phyloP scores from a whole-genome alignment of 2,797 vertebrate genomes.

The Sandelia bainsii region DNA sequence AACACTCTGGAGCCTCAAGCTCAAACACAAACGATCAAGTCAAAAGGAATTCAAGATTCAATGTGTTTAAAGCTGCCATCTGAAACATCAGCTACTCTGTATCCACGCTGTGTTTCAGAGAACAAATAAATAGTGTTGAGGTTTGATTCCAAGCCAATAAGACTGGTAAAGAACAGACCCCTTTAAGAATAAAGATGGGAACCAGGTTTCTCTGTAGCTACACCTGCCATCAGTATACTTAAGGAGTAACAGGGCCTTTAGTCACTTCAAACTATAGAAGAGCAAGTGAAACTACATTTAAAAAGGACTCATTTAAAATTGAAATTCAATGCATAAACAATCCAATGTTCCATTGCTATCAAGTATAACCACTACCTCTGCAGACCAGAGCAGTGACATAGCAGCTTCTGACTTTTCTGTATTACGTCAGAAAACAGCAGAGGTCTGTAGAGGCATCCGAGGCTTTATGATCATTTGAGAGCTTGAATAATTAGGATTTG shows the following conservation, averaged over 20 bases:
- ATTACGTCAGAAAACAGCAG: slow-evolving; percentile 88
- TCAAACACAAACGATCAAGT: slow-evolving; percentile 82
- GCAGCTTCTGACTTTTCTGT: slow-evolving; percentile 90
- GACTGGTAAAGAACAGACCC: slow-evolving; percentile 76
- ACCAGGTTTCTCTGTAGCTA: slow-evolving; percentile 92
- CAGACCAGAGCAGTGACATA: slow-evolving; percentile 86
- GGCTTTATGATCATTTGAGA: slow-evolving; percentile 59
- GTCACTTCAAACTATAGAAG: slow-evolving; percentile 64
- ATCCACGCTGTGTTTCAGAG: slow-evolving; percentile 90
- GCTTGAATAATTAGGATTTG: slow-evolving; percentile 77
- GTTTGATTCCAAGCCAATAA: slow-evolving; percentile 83
- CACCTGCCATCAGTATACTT: slow-evolving; percentile 84
- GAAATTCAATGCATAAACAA: slow-evolving; percentile 67
- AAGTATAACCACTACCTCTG: slow-evolving; percentile 84
- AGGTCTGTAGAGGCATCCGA: slow-evolving; percentile 80
- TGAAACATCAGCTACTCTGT: slow-evolving; percentile 92
- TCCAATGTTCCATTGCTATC: slow-evolving; percentile 77
- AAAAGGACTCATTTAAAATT: slow-evolving; percentile 78
- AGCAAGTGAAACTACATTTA: slow-evolving; percentile 47
- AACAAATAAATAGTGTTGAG: slow-evolving; percentile 91
- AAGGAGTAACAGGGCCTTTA: slow-evolving; percentile 51
- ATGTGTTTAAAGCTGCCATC: slow-evolving; percentile 87
- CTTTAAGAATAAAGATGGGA: slow-evolving; percentile 74
- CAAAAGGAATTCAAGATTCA: slow-evolving; percentile 71
- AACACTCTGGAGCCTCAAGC: slow-evolving; percentile 88